Evolutionary conservation across 1,140 invertebrate species (phyloP).

Genomic region (Ostrea denselamellosa): DNA sequence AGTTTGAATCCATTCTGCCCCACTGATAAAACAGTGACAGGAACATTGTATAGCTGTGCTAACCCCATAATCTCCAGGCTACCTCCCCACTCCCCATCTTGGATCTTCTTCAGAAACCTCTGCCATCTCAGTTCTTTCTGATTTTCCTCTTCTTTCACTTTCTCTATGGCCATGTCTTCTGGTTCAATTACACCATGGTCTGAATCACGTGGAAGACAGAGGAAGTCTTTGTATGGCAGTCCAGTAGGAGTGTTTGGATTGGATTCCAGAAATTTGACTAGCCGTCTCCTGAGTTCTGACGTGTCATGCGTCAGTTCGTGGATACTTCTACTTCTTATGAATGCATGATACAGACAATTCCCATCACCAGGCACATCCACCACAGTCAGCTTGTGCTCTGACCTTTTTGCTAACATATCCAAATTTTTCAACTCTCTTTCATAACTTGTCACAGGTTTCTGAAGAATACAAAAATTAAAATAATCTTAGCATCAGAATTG

Average conservation of each 20-base stretch:
- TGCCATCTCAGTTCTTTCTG: conserved; percentile 32
- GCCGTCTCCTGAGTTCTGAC: background rate
- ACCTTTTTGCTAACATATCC: background rate
- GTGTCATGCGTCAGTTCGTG: background rate
- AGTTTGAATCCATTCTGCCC: background rate
- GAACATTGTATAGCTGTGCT: conserved; percentile 17
- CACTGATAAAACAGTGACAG: background rate
- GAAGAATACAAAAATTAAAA: background rate
- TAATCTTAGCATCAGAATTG: too few relatives aligned
- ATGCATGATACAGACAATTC: conserved; percentile 18
- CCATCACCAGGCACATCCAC: conserved; percentile 27
- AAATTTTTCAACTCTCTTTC: background rate
- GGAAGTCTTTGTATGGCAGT: conserved; percentile 11
- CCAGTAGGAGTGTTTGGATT: conserved; percentile 23
- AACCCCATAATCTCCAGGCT: conserved; percentile 15
- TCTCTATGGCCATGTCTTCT: conserved; percentile 40
- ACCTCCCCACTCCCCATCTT: conserved; percentile 41
- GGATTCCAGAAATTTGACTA: conserved; percentile 32
- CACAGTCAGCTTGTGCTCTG: background rate
- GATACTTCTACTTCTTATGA: background rate
- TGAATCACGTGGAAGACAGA: conserved; percentile 24
- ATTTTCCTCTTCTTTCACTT: background rate
- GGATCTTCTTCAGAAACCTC: conserved; percentile 35
- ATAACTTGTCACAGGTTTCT: background rate
- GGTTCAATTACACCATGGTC: background rate